These are phyloP conservation scores for Paedocypris sp. DNA, from an alignment of 2,113 vertebrate genomes.

Conservation along the genomic window DNA sequence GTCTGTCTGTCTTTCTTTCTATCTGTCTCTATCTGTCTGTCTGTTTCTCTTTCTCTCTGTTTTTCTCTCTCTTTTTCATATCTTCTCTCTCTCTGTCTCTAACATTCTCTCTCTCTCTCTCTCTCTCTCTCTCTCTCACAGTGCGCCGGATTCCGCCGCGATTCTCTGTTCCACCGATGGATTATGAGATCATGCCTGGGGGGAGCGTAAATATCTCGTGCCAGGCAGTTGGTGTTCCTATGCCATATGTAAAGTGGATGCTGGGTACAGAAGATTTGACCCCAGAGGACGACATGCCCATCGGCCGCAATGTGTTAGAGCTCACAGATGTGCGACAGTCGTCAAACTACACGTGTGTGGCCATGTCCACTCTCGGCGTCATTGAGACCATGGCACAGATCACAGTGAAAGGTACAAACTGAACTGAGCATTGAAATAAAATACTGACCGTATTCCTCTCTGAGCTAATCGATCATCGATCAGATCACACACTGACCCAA, in stretches of 20 bases:
- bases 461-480: too few relatives aligned
- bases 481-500: too few relatives aligned
- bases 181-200: constrained; percentile 98
- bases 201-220: constrained; percentile 97
- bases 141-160: constrained; percentile 92
- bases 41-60: background rate
- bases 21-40: background rate
- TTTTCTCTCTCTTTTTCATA: background rate
- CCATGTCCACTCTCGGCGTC: constrained; percentile 96
- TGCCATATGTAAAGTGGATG: constrained; percentile 99
- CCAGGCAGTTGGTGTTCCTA: constrained; percentile 92
- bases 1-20: too few relatives aligned
- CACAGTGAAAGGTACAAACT: constrained; percentile 79
- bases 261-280: constrained; percentile 93
- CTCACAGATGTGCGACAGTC: constrained; percentile 94
- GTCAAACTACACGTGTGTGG: constrained; percentile 97
- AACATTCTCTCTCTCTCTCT: constrained; percentile 29
- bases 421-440: too few relatives aligned
- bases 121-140: constrained; percentile 48
- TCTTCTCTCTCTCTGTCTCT: background rate
- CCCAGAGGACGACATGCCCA: constrained; percentile 98
- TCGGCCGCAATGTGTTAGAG: constrained; percentile 92
- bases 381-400: constrained; percentile 96
- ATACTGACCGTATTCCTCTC: too few relatives aligned
- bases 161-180: constrained; percentile 94